Evolutionary conservation across 2,113 vertebrate genomes (phyloP), one percentile per base, ranked within the genome.

Genomic region (Hoplias malabaricus): DNA sequence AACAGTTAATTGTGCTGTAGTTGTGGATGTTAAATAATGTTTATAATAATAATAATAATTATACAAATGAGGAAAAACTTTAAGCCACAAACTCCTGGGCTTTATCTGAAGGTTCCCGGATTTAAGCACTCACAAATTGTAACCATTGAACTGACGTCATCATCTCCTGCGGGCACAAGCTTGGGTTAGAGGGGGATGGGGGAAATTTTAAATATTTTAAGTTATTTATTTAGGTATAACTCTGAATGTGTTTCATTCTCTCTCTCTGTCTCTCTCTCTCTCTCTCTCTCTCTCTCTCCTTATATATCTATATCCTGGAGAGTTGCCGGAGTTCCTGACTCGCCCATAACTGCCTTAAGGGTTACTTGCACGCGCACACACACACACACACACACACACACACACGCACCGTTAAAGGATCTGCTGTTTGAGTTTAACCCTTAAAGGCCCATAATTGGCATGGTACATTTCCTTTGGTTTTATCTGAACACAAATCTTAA

Each of bases 231-330:
- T n/a, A n/a, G n/a, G n/a, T n/a, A n/a, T 42, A 2, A 2, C 10
- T 48, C 16, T 48, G 3, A 5, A 3, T 14, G 14, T n/a, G 2
- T 48, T 11, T 48, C 3, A 19, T 2, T n/a, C 16, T 48, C 43
- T 16, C 16, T 48, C 14, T 19, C 43, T 48, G 1, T 48, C 43
- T 19, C 14, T 48, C 2, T 19, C 1, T 19, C 43, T 48, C 43
- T 16, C 16, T 48, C 14, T 19, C 43, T 48, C 2, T 48, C 43
- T 19, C 14, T 48, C 2, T 19, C 1, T 19, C 43, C n/a, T n/a
- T n/a, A n/a, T n/a, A n/a, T n/a, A n/a, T n/a, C 62, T 78, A 73
- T 66, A 86, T 86, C 85, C 85, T 84, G 85, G 83, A 81, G 70
- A 40, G 63, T 27, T 50, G 63, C 62, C 54, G 40, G 59, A 78